Evolutionary conservation across 1,140 invertebrate species (phyloP).

Genomic region (Alviniconcha marisindica): DNA sequence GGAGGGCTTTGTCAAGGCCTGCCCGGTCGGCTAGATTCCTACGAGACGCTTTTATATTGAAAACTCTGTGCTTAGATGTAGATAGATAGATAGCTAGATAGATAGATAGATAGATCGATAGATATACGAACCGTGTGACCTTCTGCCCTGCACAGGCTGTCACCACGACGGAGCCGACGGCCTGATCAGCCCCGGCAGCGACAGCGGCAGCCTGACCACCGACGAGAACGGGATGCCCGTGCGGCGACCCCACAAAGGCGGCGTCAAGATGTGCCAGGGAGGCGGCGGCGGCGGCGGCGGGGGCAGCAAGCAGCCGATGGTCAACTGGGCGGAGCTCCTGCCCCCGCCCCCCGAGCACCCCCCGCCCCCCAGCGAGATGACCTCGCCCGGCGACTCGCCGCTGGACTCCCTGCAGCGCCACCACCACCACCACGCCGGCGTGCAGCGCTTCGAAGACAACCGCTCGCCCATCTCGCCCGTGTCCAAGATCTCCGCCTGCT

Average conservation of each 20-base stretch:
- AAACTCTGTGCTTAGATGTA: no score
- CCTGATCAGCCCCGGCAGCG: slow-evolving; percentile 73
- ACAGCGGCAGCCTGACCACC: slow-evolving; percentile 75
- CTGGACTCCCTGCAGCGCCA: slow-evolving; percentile 50
- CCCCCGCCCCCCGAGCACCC: slow-evolving; percentile 89
- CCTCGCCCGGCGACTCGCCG: slow-evolving; percentile 61
- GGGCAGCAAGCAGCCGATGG: slow-evolving; percentile 74
- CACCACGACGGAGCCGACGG: no score
- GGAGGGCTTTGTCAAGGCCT: no score
- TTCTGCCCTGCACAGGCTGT: no score
- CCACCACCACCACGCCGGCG: slow-evolving; percentile 37
- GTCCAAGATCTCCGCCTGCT: slow-evolving; percentile 71
- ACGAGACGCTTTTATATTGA: no score
- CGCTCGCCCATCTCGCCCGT: slow-evolving; percentile 67
- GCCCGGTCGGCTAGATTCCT: no score
- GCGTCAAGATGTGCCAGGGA: slow-evolving; percentile 59
- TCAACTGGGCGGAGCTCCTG: slow-evolving; percentile 85
- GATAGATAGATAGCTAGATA: no score
- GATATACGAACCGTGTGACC: no score
- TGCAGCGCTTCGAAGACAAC: slow-evolving; percentile 49
- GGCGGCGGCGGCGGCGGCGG: slow-evolving; percentile 58
- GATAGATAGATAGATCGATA: no score
- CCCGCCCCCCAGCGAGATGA: slow-evolving; percentile 78
- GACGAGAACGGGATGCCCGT: slow-evolving; percentile 75
- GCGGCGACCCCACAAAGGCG: slow-evolving; percentile 61